phyloP scores from a whole-genome alignment of 92 coral and sea anemone species.

The Porites cylindrica region DNA sequence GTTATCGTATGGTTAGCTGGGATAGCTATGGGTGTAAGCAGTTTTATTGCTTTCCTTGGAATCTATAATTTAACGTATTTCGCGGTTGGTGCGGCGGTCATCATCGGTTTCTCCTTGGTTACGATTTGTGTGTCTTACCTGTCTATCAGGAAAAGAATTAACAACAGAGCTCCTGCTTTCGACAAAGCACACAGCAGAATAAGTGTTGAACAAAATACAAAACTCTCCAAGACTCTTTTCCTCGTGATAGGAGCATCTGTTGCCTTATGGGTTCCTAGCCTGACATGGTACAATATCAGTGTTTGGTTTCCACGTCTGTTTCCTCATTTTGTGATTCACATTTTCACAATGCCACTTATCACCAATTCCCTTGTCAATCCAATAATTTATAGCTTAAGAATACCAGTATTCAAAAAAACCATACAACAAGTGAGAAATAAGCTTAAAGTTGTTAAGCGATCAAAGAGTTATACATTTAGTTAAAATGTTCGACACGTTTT shows the following conservation, averaged over 20 bases:
- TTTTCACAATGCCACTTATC: not conserved
- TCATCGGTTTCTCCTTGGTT: not conserved
- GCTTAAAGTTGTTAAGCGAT: no score
- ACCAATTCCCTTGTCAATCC: not conserved
- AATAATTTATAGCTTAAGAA: no score
- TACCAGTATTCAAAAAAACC: no score
- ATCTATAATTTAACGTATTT: no score
- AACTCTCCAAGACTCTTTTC: not conserved
- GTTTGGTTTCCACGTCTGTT: not conserved
- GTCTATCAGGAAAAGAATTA: not conserved
- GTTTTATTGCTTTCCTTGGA: not conserved
- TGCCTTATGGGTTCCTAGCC: not conserved
- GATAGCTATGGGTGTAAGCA: not conserved
- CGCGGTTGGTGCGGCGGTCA: not conserved
- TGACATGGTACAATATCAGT: not conserved
- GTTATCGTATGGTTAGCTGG: not conserved
- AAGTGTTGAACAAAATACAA: not conserved
- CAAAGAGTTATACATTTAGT: no score
- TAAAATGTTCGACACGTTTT: no score
- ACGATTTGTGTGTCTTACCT: not conserved
- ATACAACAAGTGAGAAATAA: no score
- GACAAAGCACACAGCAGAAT: not conserved
- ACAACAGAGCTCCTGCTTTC: not conserved
- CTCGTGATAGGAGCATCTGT: not conserved
- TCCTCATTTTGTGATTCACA: not conserved